These are phyloP conservation scores for Melanocharis versteri DNA, from an alignment of 2,113 vertebrate species.

Conservation along the genomic window DNA sequence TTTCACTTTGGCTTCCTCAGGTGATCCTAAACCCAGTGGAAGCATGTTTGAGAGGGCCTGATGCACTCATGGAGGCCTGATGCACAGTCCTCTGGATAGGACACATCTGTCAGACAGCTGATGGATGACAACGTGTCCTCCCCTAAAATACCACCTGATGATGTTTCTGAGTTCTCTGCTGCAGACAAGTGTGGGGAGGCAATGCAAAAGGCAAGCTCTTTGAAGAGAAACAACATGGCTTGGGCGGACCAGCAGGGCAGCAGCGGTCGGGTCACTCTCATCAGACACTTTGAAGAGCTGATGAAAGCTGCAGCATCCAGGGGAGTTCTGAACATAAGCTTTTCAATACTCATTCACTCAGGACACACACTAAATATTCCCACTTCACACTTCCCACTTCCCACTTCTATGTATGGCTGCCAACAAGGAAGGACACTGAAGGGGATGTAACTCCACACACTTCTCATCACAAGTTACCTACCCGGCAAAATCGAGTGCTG, in stretches of 20 bases:
- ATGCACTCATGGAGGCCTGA: neutral
- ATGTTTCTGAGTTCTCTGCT: neutral
- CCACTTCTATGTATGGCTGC: neutral
- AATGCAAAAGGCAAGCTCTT: neutral
- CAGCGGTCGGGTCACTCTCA: neutral
- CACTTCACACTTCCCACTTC: neutral
- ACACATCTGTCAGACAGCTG: rapidly evolving
- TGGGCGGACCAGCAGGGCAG: neutral
- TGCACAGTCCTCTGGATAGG: neutral
- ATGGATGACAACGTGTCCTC: neutral
- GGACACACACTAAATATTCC: neutral
- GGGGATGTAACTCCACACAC: neutral
- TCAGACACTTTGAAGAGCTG: neutral
- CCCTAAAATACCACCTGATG: neutral
- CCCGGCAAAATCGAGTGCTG: neutral
- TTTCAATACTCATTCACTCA: neutral
- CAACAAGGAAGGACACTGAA: neutral
- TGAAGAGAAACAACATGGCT: neutral
- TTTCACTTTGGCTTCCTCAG: neutral
- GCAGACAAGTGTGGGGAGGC: neutral
- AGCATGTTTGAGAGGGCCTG: neutral
- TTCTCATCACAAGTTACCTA: neutral
- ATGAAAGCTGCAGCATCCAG: neutral
- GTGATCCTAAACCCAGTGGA: neutral
- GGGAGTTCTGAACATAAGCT: neutral